These are phyloP conservation scores for Chaetura pelagica DNA, from an alignment of 2,113 vertebrate genomes.

Conservation along the genomic window DNA sequence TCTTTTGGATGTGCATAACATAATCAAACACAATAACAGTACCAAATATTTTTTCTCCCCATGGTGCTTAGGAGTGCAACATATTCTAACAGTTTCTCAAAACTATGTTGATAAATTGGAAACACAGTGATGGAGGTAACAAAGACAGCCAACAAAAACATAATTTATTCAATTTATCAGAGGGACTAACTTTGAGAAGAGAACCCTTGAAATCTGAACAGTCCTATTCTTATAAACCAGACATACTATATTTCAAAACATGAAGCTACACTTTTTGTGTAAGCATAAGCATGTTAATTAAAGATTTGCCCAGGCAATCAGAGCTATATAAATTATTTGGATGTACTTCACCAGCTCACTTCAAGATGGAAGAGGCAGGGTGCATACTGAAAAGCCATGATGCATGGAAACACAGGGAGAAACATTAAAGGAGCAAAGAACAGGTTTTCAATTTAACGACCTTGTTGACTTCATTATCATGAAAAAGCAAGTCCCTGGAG, in stretches of 20 bases:
- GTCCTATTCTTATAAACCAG: constrained; percentile 42
- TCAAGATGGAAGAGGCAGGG: neutral
- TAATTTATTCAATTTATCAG: constrained; percentile 63
- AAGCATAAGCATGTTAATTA: neutral
- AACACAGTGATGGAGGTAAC: constrained; percentile 51
- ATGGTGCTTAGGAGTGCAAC: constrained; percentile 1
- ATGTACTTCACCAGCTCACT: neutral
- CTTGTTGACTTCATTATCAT: neutral
- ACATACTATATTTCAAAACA: neutral
- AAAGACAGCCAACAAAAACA: constrained; percentile 56
- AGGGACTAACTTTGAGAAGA: constrained; percentile 31
- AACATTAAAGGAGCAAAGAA: neutral
- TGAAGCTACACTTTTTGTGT: neutral
- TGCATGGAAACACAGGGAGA: neutral
- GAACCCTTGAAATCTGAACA: constrained; percentile 45
- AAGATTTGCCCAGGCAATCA: neutral
- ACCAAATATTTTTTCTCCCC: constrained; percentile 58
- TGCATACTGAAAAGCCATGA: neutral
- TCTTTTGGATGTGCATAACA: constrained; percentile 27
- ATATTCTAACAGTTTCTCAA: constrained; percentile 31
- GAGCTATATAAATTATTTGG: neutral
- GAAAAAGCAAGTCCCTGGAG: neutral
- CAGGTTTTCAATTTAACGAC: neutral
- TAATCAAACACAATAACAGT: constrained; percentile 59
- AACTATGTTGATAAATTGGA: constrained; percentile 55